A percentile compares a stretch with the other conserved stretches of the same genome.
Conservation (phyloP, 2,888 invertebrate genomes). For the Drosophila sordidapex region DNA sequence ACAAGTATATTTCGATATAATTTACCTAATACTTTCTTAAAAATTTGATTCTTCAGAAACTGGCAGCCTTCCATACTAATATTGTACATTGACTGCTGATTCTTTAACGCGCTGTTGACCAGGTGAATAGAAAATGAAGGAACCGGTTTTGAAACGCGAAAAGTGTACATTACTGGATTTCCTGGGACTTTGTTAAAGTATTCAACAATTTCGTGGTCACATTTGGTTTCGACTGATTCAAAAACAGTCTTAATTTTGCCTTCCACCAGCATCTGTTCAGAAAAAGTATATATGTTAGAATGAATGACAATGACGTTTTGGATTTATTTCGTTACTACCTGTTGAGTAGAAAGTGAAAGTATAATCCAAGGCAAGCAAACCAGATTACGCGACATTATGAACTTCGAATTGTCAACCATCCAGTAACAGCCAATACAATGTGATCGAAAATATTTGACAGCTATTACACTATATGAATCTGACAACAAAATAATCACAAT, state of each 20-base stretch:
- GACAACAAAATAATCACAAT: not conserved
- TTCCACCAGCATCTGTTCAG: constrained; percentile 5
- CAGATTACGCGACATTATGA: constrained; percentile 13
- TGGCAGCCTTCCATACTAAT: constrained; percentile 42
- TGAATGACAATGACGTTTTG: not conserved
- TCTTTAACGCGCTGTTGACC: constrained; percentile 1
- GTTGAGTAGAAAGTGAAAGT: not conserved
- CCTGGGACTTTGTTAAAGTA: constrained; percentile 25
- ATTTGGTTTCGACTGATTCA: constrained; percentile 30
- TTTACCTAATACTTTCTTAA: constrained; percentile 29
- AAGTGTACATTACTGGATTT: constrained; percentile 18
- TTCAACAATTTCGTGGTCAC: constrained; percentile 48
- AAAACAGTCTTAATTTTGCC: constrained; percentile 6
- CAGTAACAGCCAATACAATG: not conserved
- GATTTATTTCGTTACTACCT: not conserved
- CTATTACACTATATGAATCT: not conserved
- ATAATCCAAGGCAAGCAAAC: constrained; percentile 9
- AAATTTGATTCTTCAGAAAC: constrained; percentile 38
- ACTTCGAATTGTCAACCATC: not conserved
- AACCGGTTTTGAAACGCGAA: constrained; percentile 26
- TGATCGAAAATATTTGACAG: not conserved
- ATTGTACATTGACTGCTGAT: constrained; percentile 31
- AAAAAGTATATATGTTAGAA: not conserved
- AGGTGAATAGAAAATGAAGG: constrained; percentile 21
- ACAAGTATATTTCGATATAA: constrained; percentile 34